Percentiles rank a stretch among this genome's conserved stretches.
Evolutionary conservation across 2,113 vertebrate genomes (phyloP).

Genomic region (Astatotilapia flaviijosephi): DNA sequence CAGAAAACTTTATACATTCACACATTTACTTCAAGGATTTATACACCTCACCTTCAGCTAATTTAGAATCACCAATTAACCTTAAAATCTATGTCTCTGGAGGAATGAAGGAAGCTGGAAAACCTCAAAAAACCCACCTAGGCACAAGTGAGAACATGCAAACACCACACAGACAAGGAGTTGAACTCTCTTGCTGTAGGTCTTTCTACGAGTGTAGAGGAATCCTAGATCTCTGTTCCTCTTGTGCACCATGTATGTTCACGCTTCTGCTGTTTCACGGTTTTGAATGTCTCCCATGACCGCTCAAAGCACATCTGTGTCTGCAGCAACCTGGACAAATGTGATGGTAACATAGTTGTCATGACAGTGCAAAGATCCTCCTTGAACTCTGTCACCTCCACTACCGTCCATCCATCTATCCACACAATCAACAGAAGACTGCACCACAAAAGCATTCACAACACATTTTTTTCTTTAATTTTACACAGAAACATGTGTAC

Average conservation of each 20-base stretch:
- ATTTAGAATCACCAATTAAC: neutral
- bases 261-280: neutral
- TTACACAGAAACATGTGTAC: conserved; percentile 50
- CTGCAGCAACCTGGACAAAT: neutral
- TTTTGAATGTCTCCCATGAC: neutral
- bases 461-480: conserved; percentile 45
- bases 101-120: neutral
- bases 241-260: neutral
- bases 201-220: neutral
- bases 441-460: neutral
- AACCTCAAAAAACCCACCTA: neutral
- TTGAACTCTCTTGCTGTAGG: neutral
- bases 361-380: neutral
- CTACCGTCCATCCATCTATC: neutral
- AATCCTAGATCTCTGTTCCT: neutral
- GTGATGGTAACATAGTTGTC: neutral
- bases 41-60: neutral
- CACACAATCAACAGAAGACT: neutral
- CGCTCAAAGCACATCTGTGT: neutral
- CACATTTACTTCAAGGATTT: neutral
- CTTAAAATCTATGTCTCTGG: neutral
- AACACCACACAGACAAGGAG: neutral
- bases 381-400: neutral
- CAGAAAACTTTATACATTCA: neutral
- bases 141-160: neutral